Evolutionary conservation across 2,113 vertebrate genomes (phyloP), one percentile per base, ranked within the genome.

Genomic region (Galeopterus variegatus): DNA sequence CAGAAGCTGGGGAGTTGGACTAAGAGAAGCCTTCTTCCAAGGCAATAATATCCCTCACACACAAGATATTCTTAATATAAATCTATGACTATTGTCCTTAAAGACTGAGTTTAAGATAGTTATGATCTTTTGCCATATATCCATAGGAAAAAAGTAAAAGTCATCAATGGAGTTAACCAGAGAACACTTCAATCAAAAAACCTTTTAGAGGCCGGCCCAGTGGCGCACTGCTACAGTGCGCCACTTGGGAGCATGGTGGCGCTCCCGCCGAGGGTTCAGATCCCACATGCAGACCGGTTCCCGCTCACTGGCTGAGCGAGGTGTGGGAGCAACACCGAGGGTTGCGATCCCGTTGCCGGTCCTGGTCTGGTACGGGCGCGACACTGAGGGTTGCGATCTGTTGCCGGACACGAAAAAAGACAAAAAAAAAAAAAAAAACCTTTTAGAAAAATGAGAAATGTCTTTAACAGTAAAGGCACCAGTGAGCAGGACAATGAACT

Each of bases 401-500:
- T n/a, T n/a, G n/a, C n/a, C n/a, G n/a, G n/a, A n/a, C n/a, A n/a
- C n/a, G n/a, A n/a, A n/a, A n/a, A n/a, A n/a, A n/a, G n/a, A n/a
- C n/a, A n/a, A n/a, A n/a, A n/a, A n/a, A n/a, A n/a, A n/a, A n/a
- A n/a, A n/a, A n/a, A n/a, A n/a, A n/a, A n/a, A n/a, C n/a, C n/a
- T n/a, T n/a, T 62, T n/a, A 90, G 83, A 87, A 88, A 75, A 96
- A 52, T 64, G 8, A 64, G 65, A 72, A 81, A 6, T 73, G 65
- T 65, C 79, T 92, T 77, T 81, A 85, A 36, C 21, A 92, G 28
- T 28, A 60, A 67, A 93, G 76, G 92, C 79, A 56, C 33, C 65
- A 77, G 62, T 90, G 80, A 81, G 21, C 65, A 36, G 28, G 28
- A 13, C 56, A 56, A 19, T 88, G 60, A 79, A 52, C 60, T n/a